Percentiles rank a stretch among this genome's conserved stretches.
Conservation (phyloP, 2,888 invertebrate species). For the Hylaea fasciaria region DNA sequence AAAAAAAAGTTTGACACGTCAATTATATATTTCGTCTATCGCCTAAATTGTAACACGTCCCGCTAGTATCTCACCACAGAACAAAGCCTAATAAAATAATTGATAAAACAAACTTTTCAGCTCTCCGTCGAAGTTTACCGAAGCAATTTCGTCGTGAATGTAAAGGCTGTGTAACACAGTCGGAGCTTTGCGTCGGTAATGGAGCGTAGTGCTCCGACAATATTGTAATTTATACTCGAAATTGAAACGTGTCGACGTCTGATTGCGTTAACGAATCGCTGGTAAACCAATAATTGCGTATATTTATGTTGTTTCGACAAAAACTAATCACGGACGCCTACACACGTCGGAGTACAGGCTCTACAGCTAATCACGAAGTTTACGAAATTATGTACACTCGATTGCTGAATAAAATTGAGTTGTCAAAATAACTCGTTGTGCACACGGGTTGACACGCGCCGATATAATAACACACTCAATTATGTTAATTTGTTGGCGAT, state of each 20-base stretch:
- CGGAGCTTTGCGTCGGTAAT: conserved; percentile 49
- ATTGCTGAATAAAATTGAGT: conserved; percentile 50
- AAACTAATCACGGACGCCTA: conserved; percentile 31
- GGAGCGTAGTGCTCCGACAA: conserved; percentile 47
- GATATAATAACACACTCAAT: conserved; percentile 75
- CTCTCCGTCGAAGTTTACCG: conserved; percentile 40
- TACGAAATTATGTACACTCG: conserved; percentile 29
- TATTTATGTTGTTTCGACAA: conserved; percentile 32
- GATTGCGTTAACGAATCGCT: conserved; percentile 43
- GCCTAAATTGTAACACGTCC: conserved; percentile 7
- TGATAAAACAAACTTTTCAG: conserved; percentile 41
- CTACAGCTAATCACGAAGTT: conserved; percentile 33
- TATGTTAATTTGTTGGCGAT: conserved; percentile 80
- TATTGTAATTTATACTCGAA: conserved; percentile 52
- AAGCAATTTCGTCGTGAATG: conserved; percentile 44
- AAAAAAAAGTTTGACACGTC: too few relatives aligned
- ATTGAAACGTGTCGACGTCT: conserved; percentile 47
- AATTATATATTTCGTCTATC: conserved; percentile 9
- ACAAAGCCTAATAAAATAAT: conserved; percentile 41
- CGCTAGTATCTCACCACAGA: conserved; percentile 30
- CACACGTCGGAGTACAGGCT: conserved; percentile 16
- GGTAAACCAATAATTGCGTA: conserved; percentile 34
- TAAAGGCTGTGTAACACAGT: conserved; percentile 41
- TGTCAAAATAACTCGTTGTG: conserved; percentile 51
- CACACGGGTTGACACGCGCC: conserved; percentile 58